Evolutionary conservation across 2,797 vertebrate species (phyloP).

Genomic region (Semaprochilodus insignis): DNA sequence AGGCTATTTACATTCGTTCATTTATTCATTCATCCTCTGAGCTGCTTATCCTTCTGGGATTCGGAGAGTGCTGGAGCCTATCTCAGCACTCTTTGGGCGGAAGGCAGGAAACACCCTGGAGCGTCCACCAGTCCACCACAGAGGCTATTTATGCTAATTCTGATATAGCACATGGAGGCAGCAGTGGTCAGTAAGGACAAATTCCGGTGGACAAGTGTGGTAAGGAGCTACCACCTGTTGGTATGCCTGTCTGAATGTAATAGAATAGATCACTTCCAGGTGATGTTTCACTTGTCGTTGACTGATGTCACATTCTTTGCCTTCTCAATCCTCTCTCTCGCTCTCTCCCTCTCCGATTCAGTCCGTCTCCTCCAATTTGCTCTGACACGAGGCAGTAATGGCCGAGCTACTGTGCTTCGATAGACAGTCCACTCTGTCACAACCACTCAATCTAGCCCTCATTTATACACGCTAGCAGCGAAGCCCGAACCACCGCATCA

Average conservation of each 20-base stretch:
- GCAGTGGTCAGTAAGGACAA: background rate
- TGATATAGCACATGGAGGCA: background rate
- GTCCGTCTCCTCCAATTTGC: slow-evolving; percentile 45
- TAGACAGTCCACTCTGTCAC: slow-evolving; percentile 34
- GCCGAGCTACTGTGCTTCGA: slow-evolving; percentile 28
- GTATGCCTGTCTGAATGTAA: background rate
- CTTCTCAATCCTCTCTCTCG: background rate
- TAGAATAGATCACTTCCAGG: background rate
- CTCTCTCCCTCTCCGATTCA: slow-evolving; percentile 32
- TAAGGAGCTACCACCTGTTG: background rate
- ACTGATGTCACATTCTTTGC: background rate
- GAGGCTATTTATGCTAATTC: too few relatives aligned
- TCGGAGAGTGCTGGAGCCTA: too few relatives aligned
- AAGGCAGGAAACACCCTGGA: too few relatives aligned
- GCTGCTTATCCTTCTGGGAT: too few relatives aligned
- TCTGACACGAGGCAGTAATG: slow-evolving; percentile 48
- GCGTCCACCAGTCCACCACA: too few relatives aligned
- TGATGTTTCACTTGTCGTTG: background rate
- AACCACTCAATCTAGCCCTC: slow-evolving; percentile 31
- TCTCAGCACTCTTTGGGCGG: too few relatives aligned
- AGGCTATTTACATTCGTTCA: too few relatives aligned
- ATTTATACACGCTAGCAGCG: slow-evolving; percentile 23
- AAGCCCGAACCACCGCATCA: slow-evolving; percentile 1
- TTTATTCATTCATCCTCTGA: too few relatives aligned
- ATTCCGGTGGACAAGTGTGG: background rate